Base-by-base conservation (phyloP, 2,113 vertebrate species). In the Puffinus mauretanicus region DNA sequence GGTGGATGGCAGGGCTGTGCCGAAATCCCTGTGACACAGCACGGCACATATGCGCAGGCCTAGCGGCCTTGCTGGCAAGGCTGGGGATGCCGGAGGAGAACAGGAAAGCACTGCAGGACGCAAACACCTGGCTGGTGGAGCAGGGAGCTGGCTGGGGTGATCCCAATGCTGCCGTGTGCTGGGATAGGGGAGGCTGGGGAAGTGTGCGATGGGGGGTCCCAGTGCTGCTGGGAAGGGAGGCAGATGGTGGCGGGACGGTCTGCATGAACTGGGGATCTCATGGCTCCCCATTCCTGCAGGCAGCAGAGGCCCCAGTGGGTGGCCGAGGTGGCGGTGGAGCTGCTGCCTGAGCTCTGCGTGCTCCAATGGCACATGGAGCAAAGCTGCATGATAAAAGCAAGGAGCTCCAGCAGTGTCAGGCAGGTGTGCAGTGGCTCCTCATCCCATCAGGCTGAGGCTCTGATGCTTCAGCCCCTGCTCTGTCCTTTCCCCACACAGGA, bases 41-140 rank as follows among this genome's bases (percentile, higher is more conserved):
- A 61, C 15, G 7, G 7, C 42, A 65, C 4, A 16, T 4, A 16
- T 0, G 1, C 1, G 2, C 14, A 73, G 8, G 34, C 25, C 3
- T 3, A 52, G 16, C 10, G 4, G 32, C 15, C 42, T 82, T 61
- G 9, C 21, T 67, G 52, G 46, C 4, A 5, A 65, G 47, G 22
- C 25, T 47, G 29, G 29, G 9, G 6, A 26, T 27, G 15, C 20
- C 36, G 54, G 9, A 73, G 16, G 14, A 29, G 36, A 14, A 55
- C 24, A 61, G 11, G 11, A 42, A 62, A 21, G 34, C 58, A 52
- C 24, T 18, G 24, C 9, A 60, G 17, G 10, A 46, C 62, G 16
- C 4, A 1, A 72, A 34, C 5, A 20, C 18, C 21, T 82, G 17
- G 34, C 27, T 86, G 20, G 29, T 76, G 25, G 64, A 62, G 25